Percentiles rank a stretch among this genome's conserved stretches.
phyloP scores from a whole-genome alignment of 2,113 vertebrate genomes.

The Fregata magnificens region DNA sequence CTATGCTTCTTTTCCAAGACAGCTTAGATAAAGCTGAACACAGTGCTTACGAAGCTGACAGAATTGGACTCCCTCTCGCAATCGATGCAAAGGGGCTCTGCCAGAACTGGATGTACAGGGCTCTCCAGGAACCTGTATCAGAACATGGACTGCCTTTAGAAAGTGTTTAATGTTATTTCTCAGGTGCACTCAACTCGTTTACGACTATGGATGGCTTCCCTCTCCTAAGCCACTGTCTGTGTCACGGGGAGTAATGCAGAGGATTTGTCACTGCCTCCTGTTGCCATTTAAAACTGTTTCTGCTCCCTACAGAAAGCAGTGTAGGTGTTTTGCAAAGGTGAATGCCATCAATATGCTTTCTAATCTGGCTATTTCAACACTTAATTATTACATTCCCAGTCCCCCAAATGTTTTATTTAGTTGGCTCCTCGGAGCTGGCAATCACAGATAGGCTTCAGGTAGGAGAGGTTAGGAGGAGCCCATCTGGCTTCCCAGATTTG shows the following conservation, averaged over 20 bases:
- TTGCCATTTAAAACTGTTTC: neutral
- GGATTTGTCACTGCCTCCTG: neutral
- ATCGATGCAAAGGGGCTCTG: neutral
- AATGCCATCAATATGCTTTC: neutral
- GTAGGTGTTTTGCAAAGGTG: neutral
- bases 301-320: neutral
- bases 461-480: neutral
- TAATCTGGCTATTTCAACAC: neutral
- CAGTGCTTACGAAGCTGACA: neutral
- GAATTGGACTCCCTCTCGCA: neutral
- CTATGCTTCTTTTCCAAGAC: neutral
- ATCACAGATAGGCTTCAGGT: neutral
- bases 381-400: neutral
- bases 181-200: neutral
- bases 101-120: neutral
- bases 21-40: neutral
- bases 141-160: neutral
- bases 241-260: neutral
- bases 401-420: neutral
- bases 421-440: neutral
- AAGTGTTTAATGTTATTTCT: neutral
- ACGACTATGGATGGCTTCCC: fast-evolving
- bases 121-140: neutral
- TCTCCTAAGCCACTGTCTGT: neutral
- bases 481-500: neutral